phyloP scores from a whole-genome alignment of 2,888 invertebrate species.

The Cheilosia pagana region DNA sequence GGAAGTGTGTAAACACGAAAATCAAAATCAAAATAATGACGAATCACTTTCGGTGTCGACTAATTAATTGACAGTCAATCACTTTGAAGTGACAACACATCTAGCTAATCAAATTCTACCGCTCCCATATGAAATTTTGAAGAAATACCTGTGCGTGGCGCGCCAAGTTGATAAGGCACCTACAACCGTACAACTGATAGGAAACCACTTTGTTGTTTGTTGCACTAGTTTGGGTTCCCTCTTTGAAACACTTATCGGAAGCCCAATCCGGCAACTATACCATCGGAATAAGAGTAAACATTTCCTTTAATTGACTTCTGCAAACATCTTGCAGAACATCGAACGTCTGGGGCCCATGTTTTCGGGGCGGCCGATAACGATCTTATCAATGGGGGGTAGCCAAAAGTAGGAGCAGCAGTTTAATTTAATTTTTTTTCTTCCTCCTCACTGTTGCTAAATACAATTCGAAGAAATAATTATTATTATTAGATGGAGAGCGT shows the following conservation, averaged over 20 bases:
- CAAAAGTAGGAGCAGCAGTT: slow-evolving; percentile 45
- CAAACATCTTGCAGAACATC: slow-evolving; percentile 59
- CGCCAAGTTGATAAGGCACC: slow-evolving; percentile 42
- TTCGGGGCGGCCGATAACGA: slow-evolving; percentile 28
- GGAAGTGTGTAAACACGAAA: neutral
- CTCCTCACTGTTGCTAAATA: slow-evolving; percentile 11
- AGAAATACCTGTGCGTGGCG: slow-evolving; percentile 28
- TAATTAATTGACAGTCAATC: slow-evolving; percentile 69
- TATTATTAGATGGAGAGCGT: slow-evolving; percentile 5
- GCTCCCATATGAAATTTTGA: slow-evolving; percentile 1
- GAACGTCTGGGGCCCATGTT: slow-evolving; percentile 35
- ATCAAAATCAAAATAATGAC: neutral
- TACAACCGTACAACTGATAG: slow-evolving; percentile 41
- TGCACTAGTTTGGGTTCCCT: neutral
- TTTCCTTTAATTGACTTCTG: slow-evolving; percentile 68
- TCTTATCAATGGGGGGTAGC: slow-evolving; percentile 53
- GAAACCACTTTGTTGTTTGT: slow-evolving; percentile 53
- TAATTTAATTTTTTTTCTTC: neutral
- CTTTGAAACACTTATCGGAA: slow-evolving; percentile 53
- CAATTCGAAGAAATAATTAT: slow-evolving; percentile 46
- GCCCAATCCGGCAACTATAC: slow-evolving; percentile 45
- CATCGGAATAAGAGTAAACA: slow-evolving; percentile 59
- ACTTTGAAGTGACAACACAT: slow-evolving; percentile 40
- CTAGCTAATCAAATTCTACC: slow-evolving; percentile 35
- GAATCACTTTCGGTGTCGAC: slow-evolving; percentile 1